phyloP scores from a whole-genome alignment of 1,140 invertebrate genomes.

The Bombus haemorrhoidalis region DNA sequence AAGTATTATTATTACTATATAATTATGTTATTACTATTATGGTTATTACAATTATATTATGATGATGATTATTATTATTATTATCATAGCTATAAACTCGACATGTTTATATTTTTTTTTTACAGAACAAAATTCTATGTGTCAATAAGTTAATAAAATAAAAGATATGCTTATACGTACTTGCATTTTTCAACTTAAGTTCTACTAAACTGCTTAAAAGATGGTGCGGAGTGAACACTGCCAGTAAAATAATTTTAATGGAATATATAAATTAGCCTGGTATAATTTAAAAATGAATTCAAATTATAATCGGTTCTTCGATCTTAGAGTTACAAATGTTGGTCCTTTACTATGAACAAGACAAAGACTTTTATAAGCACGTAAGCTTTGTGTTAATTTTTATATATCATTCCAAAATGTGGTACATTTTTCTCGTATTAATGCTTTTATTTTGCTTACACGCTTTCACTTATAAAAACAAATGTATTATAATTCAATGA shows the following conservation, averaged over 20 bases:
- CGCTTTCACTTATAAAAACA: slow-evolving; percentile 14
- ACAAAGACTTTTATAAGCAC: slow-evolving; percentile 20
- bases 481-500: slow-evolving; percentile 18
- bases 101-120: slow-evolving; percentile 56
- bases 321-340: slow-evolving; percentile 22
- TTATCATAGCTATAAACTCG: slow-evolving; percentile 41
- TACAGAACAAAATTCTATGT: slow-evolving; percentile 52
- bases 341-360: slow-evolving; percentile 12
- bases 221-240: slow-evolving; percentile 66
- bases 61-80: slow-evolving; percentile 2
- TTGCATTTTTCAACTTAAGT: slow-evolving; percentile 40
- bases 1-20: slow-evolving; percentile 53
- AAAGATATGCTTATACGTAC: slow-evolving; percentile 20
- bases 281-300: slow-evolving; percentile 16
- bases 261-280: slow-evolving; percentile 21
- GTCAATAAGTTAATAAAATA: slow-evolving; percentile 51
- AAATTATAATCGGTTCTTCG: slow-evolving; percentile 24
- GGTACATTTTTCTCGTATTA: slow-evolving; percentile 29
- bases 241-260: slow-evolving; percentile 53
- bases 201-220: slow-evolving; percentile 61
- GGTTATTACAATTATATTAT: slow-evolving; percentile 19
- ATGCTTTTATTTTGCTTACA: slow-evolving; percentile 32
- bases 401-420: slow-evolving; percentile 47
- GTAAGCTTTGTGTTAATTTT: slow-evolving; percentile 46
- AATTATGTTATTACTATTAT: slow-evolving; percentile 10